Base-by-base conservation (phyloP, 1,140 invertebrate genomes). In the Euura lappo region DNA sequence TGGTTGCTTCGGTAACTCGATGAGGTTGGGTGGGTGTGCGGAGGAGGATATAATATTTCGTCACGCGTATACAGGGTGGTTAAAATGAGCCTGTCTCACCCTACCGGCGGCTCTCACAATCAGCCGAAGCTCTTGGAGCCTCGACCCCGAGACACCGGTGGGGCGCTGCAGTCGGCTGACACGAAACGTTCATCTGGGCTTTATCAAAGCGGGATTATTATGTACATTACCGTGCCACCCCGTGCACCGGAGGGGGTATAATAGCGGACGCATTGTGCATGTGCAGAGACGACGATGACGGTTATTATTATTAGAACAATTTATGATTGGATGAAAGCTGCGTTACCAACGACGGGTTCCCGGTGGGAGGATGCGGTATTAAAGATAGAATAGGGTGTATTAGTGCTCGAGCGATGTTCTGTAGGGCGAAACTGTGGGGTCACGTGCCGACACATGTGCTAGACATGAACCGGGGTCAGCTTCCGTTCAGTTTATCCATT, bases 1-100 rank as follows among this genome's bases (percentile, higher is more conserved):
- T 86, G 84, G 85, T 85, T 86, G 83, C 80, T 83, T 81, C 28
- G 83, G 84, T 85, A 85, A 85, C 84, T 85, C 75, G 80, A 75
- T 82, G 78, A 80, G 79, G 74, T 83, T 80, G 79, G 77, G 81
- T 78, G 75, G 74, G 81, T 79, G 72, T 11, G 60, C 28, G 1
- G 60, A 64, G n/a, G 45, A 45, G 69, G 42, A 71, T 71, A 72
- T 74, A 11, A n/a, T n/a, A 60, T 8, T 60, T 60, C 51, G 51
- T n/a, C 51, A 60, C n/a, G 51, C 51, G n/a, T 60, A n/a, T n/a
- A 60, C 51, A 60, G 51, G 51, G 51, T 60, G 51, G 51, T 60
- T 60, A 8, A n/a, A n/a, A n/a, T 28, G 28, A 28, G 28, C 28
- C 28, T 28, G 28, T 28, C 28, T 28, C 28, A 28, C 28, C 28